A percentile compares a stretch with the other conserved stretches of the same genome.
phyloP scores from a whole-genome alignment of 2,888 invertebrate species.

The Sialis lutaria region DNA sequence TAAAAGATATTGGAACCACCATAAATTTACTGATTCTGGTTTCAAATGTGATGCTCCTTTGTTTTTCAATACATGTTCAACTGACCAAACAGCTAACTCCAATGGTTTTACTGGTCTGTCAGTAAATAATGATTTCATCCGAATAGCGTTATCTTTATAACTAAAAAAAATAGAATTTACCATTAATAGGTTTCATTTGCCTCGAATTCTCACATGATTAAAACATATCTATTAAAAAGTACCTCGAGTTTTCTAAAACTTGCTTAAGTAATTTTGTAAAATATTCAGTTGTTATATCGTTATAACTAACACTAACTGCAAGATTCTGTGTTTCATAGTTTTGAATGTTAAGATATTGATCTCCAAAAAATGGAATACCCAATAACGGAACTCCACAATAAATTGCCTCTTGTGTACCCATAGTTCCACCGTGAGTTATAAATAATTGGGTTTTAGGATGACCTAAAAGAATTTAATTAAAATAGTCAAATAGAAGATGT shows the following conservation, averaged over 20 bases:
- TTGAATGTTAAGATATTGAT: constrained; percentile 14
- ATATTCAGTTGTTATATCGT: constrained; percentile 1
- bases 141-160: not conserved
- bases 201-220: not conserved
- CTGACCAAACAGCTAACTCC: constrained; percentile 1
- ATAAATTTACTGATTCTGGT: constrained; percentile 2
- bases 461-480: constrained; percentile 9
- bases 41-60: constrained; percentile 1
- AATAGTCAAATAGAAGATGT: not conserved
- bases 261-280: not conserved
- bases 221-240: not conserved
- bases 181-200: not conserved
- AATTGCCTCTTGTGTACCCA: constrained; percentile 15
- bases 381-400: constrained; percentile 15
- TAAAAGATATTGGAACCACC: constrained; percentile 4
- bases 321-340: constrained; percentile 11
- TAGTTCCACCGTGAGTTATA: constrained; percentile 17
- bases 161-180: not conserved
- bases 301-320: constrained; percentile 7
- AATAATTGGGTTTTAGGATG: constrained; percentile 15
- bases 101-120: constrained; percentile 2
- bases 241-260: constrained; percentile 1
- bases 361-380: constrained; percentile 16
- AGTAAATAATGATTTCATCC: not conserved
- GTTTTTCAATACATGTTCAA: constrained; percentile 1